Evolutionary conservation across 2,797 vertebrate species (phyloP).

Genomic region (Enteromius fasciolatus): DNA sequence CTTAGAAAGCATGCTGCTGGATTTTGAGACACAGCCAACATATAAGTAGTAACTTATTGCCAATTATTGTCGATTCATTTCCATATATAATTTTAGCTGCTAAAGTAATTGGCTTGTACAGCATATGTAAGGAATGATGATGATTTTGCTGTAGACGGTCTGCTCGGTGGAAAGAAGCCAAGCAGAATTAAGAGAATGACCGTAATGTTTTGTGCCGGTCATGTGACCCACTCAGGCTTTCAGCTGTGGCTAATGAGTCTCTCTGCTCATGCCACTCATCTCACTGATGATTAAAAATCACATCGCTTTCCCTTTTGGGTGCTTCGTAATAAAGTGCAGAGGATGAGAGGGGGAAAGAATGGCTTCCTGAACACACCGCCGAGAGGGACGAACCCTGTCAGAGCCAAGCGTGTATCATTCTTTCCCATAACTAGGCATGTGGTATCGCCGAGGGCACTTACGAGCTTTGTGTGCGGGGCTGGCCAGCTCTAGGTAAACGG

Average conservation of each 20-base stretch:
- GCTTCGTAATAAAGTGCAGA: conserved; percentile 14
- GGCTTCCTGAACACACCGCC: conserved; percentile 21
- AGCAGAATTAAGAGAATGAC: conserved; percentile 40
- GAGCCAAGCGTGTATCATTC: conserved; percentile 51
- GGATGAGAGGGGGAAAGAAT: conserved; percentile 1
- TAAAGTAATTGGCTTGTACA: conserved; percentile 17
- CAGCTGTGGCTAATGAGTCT: conserved; percentile 41
- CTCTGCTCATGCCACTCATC: conserved; percentile 31
- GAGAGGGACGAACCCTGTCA: conserved; percentile 46
- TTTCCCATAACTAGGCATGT: conserved; percentile 51
- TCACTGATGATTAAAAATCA: conserved; percentile 50
- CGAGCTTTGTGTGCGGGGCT: conserved; percentile 41
- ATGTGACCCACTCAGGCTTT: conserved; percentile 36
- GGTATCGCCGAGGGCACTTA: conserved; percentile 46
- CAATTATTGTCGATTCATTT: conserved; percentile 19
- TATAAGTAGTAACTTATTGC: conserved; percentile 3
- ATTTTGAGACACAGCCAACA: not conserved
- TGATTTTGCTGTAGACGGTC: conserved; percentile 15
- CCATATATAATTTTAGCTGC: conserved; percentile 7
- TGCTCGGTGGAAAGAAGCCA: conserved; percentile 39
- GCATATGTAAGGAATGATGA: conserved; percentile 37
- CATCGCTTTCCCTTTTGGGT: not conserved
- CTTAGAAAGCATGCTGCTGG: not conserved
- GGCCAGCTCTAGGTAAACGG: conserved; percentile 56
- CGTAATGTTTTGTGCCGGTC: conserved; percentile 37